Base-by-base conservation (phyloP, 2,113 vertebrate species). In the Corydoras sp. region DNA sequence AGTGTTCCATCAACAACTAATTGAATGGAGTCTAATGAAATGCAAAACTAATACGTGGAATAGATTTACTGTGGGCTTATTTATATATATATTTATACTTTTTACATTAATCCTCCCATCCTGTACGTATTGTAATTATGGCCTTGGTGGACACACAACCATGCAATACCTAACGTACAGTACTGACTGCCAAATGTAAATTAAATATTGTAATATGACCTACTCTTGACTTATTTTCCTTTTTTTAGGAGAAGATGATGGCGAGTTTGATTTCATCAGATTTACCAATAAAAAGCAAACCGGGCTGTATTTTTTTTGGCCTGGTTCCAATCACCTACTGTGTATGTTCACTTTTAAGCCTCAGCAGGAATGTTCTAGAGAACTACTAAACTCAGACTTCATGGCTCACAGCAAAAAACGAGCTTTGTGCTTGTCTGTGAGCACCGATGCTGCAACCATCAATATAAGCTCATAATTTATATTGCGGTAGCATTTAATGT, bases 321-420 rank as follows among this genome's bases (percentile, higher is more conserved):
- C 31, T n/a, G 1, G 62, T 30, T 70, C 76, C 76, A 72, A 67
- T 67, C 60, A 77, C 76, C 76, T 71, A 78, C 73, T 76, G 76
- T 68, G 76, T 67, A 75, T 58, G 67, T 76, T 73, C 75, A 67
- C 71, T 69, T 81, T 76, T 78, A 69, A 81, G 79, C 68, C 62
- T 69, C 61, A 60, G 58, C 76, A 76, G 79, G 79, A 78, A 80
- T 77, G 79, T 80, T 80, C 79, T 76, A 80, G 72, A 75, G 70
- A 59, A 59, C 54, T 43, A 32, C 14, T 13, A 35, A 18, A 58
- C 64, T 71, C 76, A 71, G 68, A 74, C 68, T 74, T 66, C 50
- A 68, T 54, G 73, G 73, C 77, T 75, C 66, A 75, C 49, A 56
- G 69, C 58, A 69, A 24, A 24, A 24, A 24, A 78, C 64, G 72